A percentile compares a stretch with the other conserved stretches of the same genome.
Conservation (phyloP, 2,797 vertebrate genomes). For the Anableps anableps region DNA sequence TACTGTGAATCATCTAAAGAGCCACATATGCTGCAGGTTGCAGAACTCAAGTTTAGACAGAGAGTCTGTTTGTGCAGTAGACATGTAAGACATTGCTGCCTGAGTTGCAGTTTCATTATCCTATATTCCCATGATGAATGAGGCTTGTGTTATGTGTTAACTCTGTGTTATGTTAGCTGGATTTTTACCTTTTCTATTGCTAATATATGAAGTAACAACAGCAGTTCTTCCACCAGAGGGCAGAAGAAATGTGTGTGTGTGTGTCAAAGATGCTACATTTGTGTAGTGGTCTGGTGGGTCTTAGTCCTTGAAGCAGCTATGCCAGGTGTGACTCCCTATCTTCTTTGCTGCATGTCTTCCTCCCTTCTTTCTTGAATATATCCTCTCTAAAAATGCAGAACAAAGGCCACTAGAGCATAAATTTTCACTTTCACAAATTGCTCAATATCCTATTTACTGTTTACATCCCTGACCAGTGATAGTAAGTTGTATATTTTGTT, state of each 20-base stretch:
- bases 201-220: background rate
- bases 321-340: background rate
- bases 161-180: background rate
- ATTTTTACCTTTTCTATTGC: background rate
- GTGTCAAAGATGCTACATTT: background rate
- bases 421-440: background rate
- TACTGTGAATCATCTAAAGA: background rate
- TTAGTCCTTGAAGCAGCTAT: background rate
- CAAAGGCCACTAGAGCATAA: background rate
- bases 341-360: background rate
- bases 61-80: background rate
- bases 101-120: background rate
- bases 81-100: background rate
- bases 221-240: slow-evolving; percentile 1
- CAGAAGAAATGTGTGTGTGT: background rate
- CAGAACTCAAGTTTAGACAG: background rate
- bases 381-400: background rate
- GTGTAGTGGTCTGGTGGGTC: background rate
- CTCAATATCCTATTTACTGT: background rate
- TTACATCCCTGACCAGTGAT: background rate
- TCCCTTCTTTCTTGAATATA: background rate
- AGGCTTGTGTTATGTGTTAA: background rate
- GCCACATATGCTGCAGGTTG: background rate
- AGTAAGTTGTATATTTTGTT: background rate
- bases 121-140: background rate